Evolutionary conservation across 2,888 invertebrate genomes (phyloP), one percentile per base, ranked within the genome.

Genomic region (Drosophila parthenogenetica): DNA sequence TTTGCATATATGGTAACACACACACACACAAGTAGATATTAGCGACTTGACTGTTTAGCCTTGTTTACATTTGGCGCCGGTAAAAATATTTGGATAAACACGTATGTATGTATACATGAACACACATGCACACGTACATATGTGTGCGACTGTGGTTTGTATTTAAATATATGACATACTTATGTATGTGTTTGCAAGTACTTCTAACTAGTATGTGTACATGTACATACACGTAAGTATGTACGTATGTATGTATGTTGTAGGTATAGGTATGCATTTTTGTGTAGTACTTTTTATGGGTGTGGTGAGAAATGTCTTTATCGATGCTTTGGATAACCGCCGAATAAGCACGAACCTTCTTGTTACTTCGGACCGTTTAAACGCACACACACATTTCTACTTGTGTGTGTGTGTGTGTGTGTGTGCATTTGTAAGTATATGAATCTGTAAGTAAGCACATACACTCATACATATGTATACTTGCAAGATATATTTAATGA

Each of bases 11-110:
- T 32, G 19, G 3, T n/a, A 5, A 5, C 35, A 22, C 35, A 60
- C 19, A 40, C 4, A 16, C 29, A 32, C 16, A 59, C 17, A n/a
- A 7, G 7, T 32, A n/a, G 16, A 16, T n/a, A 37, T 32, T 13
- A 29, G 14, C n/a, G 16, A 25, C 10, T 43, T 22, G 17, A 17
- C 11, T 39, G 32, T 59, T 49, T 19, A 45, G 40, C 32, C 50
- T 68, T 77, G 73, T 77, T 77, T 75, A 75, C 75, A 62, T 61
- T 55, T 60, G 32, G 37, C 43, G 51, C 79, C 74, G 77, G 74
- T 37, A 60, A 17, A 22, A 42, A 53, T n/a, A 37, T 43, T 32
- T 14, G 43, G 40, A 22, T 40, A 7, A 32, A 43, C n/a, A 25
- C 22, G n/a, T 10, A 3, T 35, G 32, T 42, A n/a, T 17, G 3